A percentile compares a stretch with the other conserved stretches of the same genome.
These are phyloP conservation scores for Achatina immaculata DNA, from an alignment of 1,140 invertebrate species.

Conservation along the genomic window DNA sequence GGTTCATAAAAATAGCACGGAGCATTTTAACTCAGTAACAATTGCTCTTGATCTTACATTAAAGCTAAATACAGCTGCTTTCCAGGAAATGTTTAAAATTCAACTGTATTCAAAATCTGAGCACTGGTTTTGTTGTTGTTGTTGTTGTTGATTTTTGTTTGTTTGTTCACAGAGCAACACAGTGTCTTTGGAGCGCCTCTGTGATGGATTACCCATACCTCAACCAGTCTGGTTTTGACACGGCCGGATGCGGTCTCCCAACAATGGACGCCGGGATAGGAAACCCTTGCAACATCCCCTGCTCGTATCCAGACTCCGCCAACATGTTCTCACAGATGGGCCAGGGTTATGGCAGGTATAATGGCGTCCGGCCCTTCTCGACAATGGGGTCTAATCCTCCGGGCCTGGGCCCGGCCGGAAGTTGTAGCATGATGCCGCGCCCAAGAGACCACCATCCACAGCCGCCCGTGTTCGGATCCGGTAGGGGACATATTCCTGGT, in stretches of 20 bases:
- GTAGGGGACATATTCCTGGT: conserved; percentile 63
- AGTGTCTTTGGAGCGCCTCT: too few species aligned
- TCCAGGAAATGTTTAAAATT: too few species aligned
- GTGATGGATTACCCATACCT: conserved; percentile 44
- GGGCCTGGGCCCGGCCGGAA: conserved; percentile 49
- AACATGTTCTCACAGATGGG: conserved; percentile 88
- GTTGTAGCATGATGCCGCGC: conserved; percentile 64
- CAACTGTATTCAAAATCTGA: too few species aligned
- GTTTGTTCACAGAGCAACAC: too few species aligned
- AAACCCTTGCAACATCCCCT: conserved; percentile 75
- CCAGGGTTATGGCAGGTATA: conserved; percentile 62
- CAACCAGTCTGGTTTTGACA: conserved; percentile 39
- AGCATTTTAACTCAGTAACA: too few species aligned
- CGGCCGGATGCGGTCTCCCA: conserved; percentile 31
- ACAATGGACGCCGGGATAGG: conserved; percentile 30
- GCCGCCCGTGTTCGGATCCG: conserved; percentile 64
- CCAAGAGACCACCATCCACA: conserved; percentile 61
- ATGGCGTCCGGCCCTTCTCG: conserved; percentile 62
- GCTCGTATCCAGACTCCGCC: conserved; percentile 85
- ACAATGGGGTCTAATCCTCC: conserved; percentile 49
- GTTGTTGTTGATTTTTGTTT: too few species aligned
- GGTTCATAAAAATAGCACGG: too few species aligned
- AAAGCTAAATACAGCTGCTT: too few species aligned
- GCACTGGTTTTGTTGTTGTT: too few species aligned
- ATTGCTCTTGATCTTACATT: too few species aligned